Evolutionary conservation across 2,797 vertebrate species (phyloP), one percentile per base, ranked within the genome.

Genomic region (Chiroxiphia lanceolata): DNA sequence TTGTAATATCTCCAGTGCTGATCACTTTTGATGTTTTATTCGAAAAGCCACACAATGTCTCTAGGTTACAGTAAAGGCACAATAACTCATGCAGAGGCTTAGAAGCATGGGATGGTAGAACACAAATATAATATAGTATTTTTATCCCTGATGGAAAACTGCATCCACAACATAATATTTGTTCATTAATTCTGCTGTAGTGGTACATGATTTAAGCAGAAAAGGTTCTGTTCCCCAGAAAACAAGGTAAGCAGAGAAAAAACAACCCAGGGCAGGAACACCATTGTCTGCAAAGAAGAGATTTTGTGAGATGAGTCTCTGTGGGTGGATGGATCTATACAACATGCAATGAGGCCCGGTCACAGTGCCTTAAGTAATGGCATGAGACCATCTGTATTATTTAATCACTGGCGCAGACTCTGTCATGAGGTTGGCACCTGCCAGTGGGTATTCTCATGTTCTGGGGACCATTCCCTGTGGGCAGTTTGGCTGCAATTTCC

Each of bases 331-430:
- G 42, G 86, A 61, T 50, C 33, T 47, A 12, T 4, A 7, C 27
- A 44, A 21, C 42, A 14, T 13, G 45, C 6, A 38, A 8, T 0
- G 0, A 75, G 48, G 59, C 11, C n/a, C 0, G 0, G 47, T n/a
- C 27, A 51, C 36, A 78, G 54, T 0, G 1, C 69, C 16, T 47
- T 50, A 20, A n/a, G 59, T 17, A 69, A 53, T 5, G 38, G 27
- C 23, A 4, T 11, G 26, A 7, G 6, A 33, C 25, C 63, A 54
- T 29, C 38, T 13, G 14, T 15, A 7, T 48, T 33, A 7, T 68
- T 70, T 61, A 48, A 57, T 53, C 3, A 7, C 53, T 44, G n/a
- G 31, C 61, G 48, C n/a, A 33, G 76, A 48, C 33, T n/a, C 64
- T 79, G 45, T 33, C 16, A 40, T 1, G 8, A 54, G 23, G 50